These are phyloP conservation scores for Sinelater perroti DNA, from an alignment of 2,888 invertebrate species.

Conservation along the genomic window DNA sequence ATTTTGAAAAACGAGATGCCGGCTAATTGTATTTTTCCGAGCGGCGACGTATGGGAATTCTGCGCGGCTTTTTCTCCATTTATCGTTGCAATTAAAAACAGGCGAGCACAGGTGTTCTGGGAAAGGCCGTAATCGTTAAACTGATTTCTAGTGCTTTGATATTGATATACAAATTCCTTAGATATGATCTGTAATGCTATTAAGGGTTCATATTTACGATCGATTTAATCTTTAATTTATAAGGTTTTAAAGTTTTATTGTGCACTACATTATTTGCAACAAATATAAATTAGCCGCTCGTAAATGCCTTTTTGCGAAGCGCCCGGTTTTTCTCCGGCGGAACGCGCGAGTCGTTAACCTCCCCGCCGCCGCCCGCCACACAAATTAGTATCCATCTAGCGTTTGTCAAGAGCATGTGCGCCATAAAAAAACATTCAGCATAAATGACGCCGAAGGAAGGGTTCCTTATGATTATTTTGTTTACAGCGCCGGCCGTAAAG, in stretches of 20 bases:
- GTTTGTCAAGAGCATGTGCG: no score
- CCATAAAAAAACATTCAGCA: no score
- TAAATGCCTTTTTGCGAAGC: slow-evolving; percentile 1
- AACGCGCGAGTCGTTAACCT: slow-evolving; percentile 6
- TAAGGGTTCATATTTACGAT: slow-evolving; percentile 55
- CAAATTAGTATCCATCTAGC: no score
- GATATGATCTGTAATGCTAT: slow-evolving; percentile 56
- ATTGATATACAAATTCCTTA: slow-evolving; percentile 55
- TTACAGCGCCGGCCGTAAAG: slow-evolving; percentile 25
- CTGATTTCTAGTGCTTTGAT: slow-evolving; percentile 55
- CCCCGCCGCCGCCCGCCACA: no score
- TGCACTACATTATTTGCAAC: slow-evolving; percentile 23
- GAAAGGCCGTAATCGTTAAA: slow-evolving; percentile 54
- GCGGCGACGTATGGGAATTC: slow-evolving; percentile 13
- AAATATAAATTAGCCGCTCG: slow-evolving; percentile 25
- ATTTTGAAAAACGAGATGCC: slow-evolving; percentile 30
- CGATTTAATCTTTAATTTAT: slow-evolving; percentile 57
- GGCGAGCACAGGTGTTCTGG: slow-evolving; percentile 55
- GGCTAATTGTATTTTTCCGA: slow-evolving; percentile 33
- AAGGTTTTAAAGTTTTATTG: slow-evolving; percentile 56
- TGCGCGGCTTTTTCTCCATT: slow-evolving; percentile 22
- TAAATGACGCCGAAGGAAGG: neutral
- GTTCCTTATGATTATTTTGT: slow-evolving; percentile 21
- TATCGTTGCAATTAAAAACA: slow-evolving; percentile 54
- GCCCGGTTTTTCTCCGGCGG: slow-evolving; percentile 1